Base-by-base conservation (phyloP, 2,888 invertebrate species). In the Brenthis daphne region DNA sequence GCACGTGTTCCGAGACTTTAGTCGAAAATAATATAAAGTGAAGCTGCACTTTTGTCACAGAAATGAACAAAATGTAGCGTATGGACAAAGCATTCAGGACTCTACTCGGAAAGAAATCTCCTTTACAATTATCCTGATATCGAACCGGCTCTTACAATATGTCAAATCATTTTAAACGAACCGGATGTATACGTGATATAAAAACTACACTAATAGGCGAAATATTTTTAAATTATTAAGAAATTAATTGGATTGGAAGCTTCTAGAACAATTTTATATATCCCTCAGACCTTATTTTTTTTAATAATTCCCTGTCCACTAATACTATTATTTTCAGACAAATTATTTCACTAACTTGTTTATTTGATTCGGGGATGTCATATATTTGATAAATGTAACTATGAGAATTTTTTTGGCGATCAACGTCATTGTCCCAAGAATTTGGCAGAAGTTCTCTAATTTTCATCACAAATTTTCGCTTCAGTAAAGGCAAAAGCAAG, bases 11-110 rank as follows among this genome's bases (percentile, higher is more conserved):
- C 54, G 16, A 43, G n/a, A 65, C 58, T 65, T 60, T 56, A 50
- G 48, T 37, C 16, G 54, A 55, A 57, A 66, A 64, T 50, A 66
- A 67, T 58, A 72, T 67, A 71, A 69, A 75, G 71, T 68, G 50
- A 50, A 70, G 64, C 68, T 73, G 65, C 69, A 69, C 68, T 74
- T 74, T 71, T 57, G 69, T 74, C 71, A 67, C 63, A 71, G 61
- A 65, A 69, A 63, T 68, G 68, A 57, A 68, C 70, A 73, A 68
- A 73, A 67, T 70, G 57, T 71, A 68, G 57, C 68, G 69, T 71
- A 71, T 74, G 74, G 74, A 74, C 74, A 74, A 68, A 71, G 65
- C 65, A 68, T 71, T 58, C 69, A 57, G 73, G 57, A 57, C 69
- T 69, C 68, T 68, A 61, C 72, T 67, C 64, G 54, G 68, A 61